Conservation (phyloP, 2,113 vertebrate genomes). For the Psephotus haematonotus region DNA sequence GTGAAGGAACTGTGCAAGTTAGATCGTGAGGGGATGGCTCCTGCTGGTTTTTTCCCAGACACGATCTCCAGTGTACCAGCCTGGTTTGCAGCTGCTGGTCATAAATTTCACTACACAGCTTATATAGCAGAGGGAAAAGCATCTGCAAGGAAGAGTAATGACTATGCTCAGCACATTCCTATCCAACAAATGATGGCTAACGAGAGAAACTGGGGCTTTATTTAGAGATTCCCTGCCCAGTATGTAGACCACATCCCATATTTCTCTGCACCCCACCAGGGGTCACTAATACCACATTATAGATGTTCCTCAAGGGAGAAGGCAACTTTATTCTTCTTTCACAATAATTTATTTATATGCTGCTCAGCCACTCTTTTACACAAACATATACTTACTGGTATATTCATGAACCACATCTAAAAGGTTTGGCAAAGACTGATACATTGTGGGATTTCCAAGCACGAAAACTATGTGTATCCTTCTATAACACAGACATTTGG, state of each 20-base stretch:
- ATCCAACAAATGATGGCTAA: not conserved
- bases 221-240: not conserved
- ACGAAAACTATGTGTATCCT: constrained; percentile 34
- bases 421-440: constrained; percentile 61
- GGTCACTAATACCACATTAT: constrained; percentile 85
- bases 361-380: constrained; percentile 85
- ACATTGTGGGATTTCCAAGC: constrained; percentile 41
- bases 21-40: not conserved
- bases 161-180: not conserved
- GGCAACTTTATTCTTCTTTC: constrained; percentile 87
- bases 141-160: not conserved
- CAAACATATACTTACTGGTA: constrained; percentile 76
- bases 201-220: not conserved
- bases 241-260: rapidly evolving
- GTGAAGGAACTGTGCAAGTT: not conserved
- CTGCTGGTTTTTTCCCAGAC: not conserved
- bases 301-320: constrained; percentile 80
- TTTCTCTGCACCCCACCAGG: constrained; percentile 71
- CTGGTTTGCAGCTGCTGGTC: not conserved
- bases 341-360: constrained; percentile 94
- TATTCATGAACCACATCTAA: constrained; percentile 78
- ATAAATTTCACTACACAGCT: not conserved
- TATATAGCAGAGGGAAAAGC: not conserved
- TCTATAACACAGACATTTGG: constrained; percentile 59
- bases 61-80: not conserved